phyloP scores from a whole-genome alignment of 2,113 vertebrate genomes.

The Coryphaenoides rupestris region DNA sequence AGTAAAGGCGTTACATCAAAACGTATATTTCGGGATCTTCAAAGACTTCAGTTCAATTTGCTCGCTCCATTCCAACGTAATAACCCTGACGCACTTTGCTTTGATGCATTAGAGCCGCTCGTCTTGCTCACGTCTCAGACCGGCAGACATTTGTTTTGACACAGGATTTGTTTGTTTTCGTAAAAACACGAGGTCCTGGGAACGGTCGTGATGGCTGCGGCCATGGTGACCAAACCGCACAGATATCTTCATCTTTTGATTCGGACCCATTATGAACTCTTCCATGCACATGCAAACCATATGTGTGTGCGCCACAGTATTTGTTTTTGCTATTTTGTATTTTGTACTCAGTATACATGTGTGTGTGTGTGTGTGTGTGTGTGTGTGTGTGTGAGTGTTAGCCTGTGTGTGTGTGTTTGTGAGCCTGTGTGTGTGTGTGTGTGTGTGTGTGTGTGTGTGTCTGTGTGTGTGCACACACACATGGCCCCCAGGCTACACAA shows the following conservation, averaged over 20 bases:
- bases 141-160: background rate
- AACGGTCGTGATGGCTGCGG: too few relatives aligned
- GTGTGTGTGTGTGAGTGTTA: background rate
- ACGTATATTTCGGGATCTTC: slow-evolving; percentile 32
- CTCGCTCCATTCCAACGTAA: slow-evolving; percentile 13
- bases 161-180: background rate
- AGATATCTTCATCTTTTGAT: too few relatives aligned
- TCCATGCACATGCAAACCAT: slow-evolving; percentile 28
- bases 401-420: background rate
- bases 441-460: slow-evolving; percentile 23
- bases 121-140: slow-evolving; percentile 19
- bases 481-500: slow-evolving; percentile 50
- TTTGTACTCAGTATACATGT: too few relatives aligned
- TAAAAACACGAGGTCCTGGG: slow-evolving; percentile 16
- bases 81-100: slow-evolving; percentile 28
- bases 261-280: background rate
- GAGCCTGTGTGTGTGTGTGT: background rate
- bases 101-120: slow-evolving; percentile 21
- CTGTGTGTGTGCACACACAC: slow-evolving; percentile 26
- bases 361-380: too few relatives aligned
- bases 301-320: slow-evolving; percentile 1
- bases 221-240: too few relatives aligned
- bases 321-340: too few relatives aligned
- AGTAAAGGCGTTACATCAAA: slow-evolving; percentile 17
- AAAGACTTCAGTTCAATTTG: slow-evolving; percentile 30